A percentile compares a stretch with the other conserved stretches of the same genome.
These are phyloP conservation scores for Melanocharis versteri DNA, from an alignment of 2,113 vertebrate species.

Conservation along the genomic window DNA sequence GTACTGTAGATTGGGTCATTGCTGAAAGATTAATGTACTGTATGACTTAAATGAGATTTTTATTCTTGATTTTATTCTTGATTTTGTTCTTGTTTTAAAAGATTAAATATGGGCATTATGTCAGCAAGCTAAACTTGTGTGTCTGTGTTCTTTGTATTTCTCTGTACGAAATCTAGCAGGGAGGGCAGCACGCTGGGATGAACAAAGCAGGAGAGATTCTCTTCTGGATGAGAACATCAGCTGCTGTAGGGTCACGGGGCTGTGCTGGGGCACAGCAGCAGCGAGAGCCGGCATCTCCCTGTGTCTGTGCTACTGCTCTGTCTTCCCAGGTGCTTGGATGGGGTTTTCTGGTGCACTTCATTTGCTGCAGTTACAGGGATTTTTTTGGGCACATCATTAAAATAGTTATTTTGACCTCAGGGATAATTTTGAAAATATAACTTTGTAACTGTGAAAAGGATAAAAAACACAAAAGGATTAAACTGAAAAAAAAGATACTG, in stretches of 20 bases:
- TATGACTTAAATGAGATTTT: conserved; percentile 75
- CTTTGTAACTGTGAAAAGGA: not conserved
- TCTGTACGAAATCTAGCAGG: not conserved
- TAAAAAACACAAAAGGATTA: not conserved
- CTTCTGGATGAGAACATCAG: not conserved
- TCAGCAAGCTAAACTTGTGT: conserved; percentile 64
- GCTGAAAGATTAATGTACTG: conserved; percentile 73
- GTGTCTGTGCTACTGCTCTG: not conserved
- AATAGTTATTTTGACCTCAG: not conserved
- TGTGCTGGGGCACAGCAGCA: not conserved
- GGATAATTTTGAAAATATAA: not conserved
- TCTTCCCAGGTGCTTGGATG: not conserved
- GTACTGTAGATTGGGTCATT: conserved; percentile 70
- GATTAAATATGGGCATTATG: conserved; percentile 80
- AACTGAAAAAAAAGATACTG: not conserved
- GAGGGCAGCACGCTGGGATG: not conserved
- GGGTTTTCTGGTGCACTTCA: not conserved
- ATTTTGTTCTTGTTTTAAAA: conserved; percentile 74
- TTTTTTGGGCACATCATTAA: not conserved
- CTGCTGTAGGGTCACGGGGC: not conserved
- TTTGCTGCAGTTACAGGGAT: not conserved
- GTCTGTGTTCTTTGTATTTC: conserved; percentile 25
- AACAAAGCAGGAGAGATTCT: not conserved
- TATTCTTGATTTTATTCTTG: conserved; percentile 72
- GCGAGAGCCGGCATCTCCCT: not conserved